Evolutionary conservation across 1,140 invertebrate genomes (phyloP).

Genomic region (Diabrotica undecimpunctata): DNA sequence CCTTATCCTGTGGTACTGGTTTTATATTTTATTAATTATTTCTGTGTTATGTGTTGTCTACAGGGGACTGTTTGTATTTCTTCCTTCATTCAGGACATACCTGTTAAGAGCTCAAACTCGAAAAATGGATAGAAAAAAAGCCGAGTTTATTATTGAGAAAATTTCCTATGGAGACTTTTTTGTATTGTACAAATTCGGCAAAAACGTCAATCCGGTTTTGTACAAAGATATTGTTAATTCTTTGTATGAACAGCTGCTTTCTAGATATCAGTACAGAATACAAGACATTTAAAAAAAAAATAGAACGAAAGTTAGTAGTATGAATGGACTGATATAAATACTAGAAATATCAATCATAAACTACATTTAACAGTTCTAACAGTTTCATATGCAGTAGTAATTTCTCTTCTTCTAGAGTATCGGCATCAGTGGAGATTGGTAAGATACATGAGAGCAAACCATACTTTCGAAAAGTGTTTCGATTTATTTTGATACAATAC

Average conservation of each 20-base stretch:
- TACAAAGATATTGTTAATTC: slow-evolving; percentile 52
- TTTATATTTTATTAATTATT: slow-evolving; percentile 62
- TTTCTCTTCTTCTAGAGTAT: too few species aligned
- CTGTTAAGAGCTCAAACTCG: slow-evolving; percentile 56
- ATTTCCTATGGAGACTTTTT: slow-evolving; percentile 67
- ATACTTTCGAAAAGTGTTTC: too few species aligned
- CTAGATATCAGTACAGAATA: not conserved
- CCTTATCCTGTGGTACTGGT: slow-evolving; percentile 78
- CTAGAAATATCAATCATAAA: too few species aligned
- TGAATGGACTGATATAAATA: too few species aligned
- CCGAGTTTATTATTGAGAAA: slow-evolving; percentile 53
- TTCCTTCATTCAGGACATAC: slow-evolving; percentile 51
- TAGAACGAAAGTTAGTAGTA: too few species aligned
- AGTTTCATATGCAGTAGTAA: too few species aligned
- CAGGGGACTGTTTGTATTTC: slow-evolving; percentile 50
- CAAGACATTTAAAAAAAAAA: not conserved
- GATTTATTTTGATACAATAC: too few species aligned
- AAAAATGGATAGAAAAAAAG: slow-evolving; percentile 49
- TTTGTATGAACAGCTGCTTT: slow-evolving; percentile 25
- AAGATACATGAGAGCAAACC: too few species aligned
- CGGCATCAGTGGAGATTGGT: too few species aligned
- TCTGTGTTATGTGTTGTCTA: slow-evolving; percentile 64
- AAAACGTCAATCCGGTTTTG: slow-evolving; percentile 62
- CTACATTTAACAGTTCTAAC: too few species aligned
- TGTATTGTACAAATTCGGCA: slow-evolving; percentile 60